phyloP scores from a whole-genome alignment of 2,888 invertebrate genomes.

The Theretra japonica region DNA sequence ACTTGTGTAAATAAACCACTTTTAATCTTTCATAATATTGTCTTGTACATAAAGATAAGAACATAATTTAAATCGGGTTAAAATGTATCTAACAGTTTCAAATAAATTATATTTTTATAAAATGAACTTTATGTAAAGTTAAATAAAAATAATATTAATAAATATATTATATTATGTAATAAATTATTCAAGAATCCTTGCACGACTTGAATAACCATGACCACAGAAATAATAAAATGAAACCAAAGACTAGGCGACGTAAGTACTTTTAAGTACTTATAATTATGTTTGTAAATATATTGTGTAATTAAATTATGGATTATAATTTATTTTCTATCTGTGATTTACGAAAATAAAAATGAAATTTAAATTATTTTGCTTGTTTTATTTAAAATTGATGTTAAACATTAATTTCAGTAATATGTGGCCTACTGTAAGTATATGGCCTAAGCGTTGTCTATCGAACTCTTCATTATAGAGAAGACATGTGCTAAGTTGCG shows the following conservation, averaged over 20 bases:
- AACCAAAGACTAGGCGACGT: constrained; percentile 22
- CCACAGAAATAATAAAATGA: constrained; percentile 10
- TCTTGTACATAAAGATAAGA: too few relatives aligned
- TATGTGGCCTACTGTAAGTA: too few relatives aligned
- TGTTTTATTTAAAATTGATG: background rate
- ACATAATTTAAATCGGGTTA: too few relatives aligned
- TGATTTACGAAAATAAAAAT: constrained; percentile 27
- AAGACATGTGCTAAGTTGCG: too few relatives aligned
- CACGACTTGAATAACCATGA: background rate
- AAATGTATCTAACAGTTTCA: too few relatives aligned
- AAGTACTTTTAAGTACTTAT: constrained; percentile 16
- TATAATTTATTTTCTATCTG: constrained; percentile 19
- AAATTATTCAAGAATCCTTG: background rate
- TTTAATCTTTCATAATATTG: background rate
- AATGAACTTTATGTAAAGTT: background rate
- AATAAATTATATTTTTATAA: too few relatives aligned
- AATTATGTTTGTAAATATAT: constrained; percentile 5
- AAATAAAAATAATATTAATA: background rate
- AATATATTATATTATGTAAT: background rate
- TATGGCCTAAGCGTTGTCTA: too few relatives aligned
- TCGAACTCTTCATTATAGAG: too few relatives aligned
- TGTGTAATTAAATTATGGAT: constrained; percentile 10
- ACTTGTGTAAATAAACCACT: background rate
- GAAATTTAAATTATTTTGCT: background rate
- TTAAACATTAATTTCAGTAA: too few relatives aligned